Evolutionary conservation across 2,797 vertebrate species (phyloP).

Genomic region (Lycodopsis pacificus): DNA sequence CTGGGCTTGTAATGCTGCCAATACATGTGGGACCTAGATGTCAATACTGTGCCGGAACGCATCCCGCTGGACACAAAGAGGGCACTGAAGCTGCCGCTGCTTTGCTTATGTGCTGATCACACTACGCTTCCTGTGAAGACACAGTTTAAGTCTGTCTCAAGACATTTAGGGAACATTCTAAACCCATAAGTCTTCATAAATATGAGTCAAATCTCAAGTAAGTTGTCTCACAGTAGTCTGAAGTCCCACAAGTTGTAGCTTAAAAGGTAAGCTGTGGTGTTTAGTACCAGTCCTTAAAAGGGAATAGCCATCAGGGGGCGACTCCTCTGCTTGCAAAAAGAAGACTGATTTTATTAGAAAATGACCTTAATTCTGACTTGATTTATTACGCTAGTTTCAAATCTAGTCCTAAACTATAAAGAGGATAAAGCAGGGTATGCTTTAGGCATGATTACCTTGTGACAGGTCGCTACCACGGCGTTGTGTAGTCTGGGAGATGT

Average conservation of each 20-base stretch:
- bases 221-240: background rate
- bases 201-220: background rate
- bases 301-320: background rate
- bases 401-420: background rate
- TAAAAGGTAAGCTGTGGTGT: background rate
- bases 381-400: background rate
- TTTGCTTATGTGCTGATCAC: background rate
- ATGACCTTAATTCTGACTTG: background rate
- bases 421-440: background rate
- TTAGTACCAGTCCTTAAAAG: background rate
- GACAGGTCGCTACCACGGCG: too few relatives aligned
- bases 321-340: background rate
- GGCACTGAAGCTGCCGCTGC: background rate
- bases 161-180: background rate
- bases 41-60: background rate
- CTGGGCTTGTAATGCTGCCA: background rate
- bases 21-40: background rate
- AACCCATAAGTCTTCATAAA: background rate
- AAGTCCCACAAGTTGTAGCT: background rate
- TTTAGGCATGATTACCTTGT: background rate
- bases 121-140: background rate
- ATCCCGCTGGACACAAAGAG: background rate
- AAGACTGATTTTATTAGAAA: background rate
- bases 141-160: background rate
- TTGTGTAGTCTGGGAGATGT: too few relatives aligned